phyloP scores from a whole-genome alignment of 2,888 invertebrate species.

The Drosophila koepferae region DNA sequence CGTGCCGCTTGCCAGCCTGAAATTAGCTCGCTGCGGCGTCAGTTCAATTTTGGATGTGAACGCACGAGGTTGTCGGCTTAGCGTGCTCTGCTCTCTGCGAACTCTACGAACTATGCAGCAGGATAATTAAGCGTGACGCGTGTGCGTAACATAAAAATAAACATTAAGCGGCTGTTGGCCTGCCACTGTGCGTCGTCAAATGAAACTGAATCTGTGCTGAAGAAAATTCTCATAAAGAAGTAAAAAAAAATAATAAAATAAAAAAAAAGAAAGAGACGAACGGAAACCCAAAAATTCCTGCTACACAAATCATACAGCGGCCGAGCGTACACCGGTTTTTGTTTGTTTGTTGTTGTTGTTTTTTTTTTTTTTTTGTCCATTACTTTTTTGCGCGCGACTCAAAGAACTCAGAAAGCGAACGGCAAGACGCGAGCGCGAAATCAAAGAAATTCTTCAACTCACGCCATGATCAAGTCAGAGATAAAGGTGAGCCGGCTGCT shows the following conservation, averaged over 20 bases:
- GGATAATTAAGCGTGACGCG: constrained; percentile 81
- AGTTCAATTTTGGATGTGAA: constrained; percentile 59
- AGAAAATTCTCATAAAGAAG: constrained; percentile 25
- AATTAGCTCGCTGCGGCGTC: constrained; percentile 68
- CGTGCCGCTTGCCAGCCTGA: constrained; percentile 32
- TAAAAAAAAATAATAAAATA: constrained; percentile 21
- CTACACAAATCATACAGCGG: constrained; percentile 14
- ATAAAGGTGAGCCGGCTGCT: constrained; percentile 51
- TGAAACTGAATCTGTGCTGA: constrained; percentile 52
- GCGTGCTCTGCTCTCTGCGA: constrained; percentile 2
- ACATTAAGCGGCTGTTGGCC: constrained; percentile 60
- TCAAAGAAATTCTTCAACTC: constrained; percentile 57
- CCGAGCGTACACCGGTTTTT: constrained; percentile 45
- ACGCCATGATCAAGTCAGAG: constrained; percentile 46
- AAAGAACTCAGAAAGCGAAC: background rate
- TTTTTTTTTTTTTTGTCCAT: background rate
- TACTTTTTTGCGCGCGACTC: constrained; percentile 24
- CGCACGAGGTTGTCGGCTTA: constrained; percentile 48
- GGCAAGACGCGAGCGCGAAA: constrained; percentile 38
- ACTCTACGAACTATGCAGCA: constrained; percentile 46
- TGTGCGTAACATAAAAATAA: constrained; percentile 79
- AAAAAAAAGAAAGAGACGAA: constrained; percentile 19
- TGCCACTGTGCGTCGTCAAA: constrained; percentile 28
- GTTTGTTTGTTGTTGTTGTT: background rate
- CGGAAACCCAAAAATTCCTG: constrained; percentile 28